These are phyloP conservation scores for Sinosuthora webbiana DNA, from an alignment of 2,113 vertebrate genomes.

Conservation along the genomic window DNA sequence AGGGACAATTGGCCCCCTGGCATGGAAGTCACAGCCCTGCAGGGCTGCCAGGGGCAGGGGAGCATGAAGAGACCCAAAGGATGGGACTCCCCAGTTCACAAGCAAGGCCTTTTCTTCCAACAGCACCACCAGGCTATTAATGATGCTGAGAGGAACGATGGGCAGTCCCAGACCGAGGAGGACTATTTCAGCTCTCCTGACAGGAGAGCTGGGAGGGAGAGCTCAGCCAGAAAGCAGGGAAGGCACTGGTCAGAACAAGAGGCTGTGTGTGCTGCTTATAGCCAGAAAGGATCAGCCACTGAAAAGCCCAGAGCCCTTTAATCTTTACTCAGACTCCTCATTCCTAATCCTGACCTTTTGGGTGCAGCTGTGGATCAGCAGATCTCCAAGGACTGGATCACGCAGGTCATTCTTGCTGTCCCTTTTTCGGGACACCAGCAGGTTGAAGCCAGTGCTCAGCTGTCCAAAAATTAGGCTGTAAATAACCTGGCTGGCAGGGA, in stretches of 20 bases:
- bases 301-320: neutral
- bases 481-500: neutral
- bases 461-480: neutral
- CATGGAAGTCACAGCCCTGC: neutral
- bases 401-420: neutral
- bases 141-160: fast-evolving
- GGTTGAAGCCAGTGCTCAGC: neutral
- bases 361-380: neutral
- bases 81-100: fast-evolving
- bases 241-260: neutral
- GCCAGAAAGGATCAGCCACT: neutral
- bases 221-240: neutral
- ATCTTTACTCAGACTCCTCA: neutral
- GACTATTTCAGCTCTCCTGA: neutral
- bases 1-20: neutral
- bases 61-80: neutral
- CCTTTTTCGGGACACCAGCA: neutral
- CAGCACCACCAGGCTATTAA: neutral
- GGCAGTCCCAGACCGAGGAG: fast-evolving
- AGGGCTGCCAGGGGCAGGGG: neutral
- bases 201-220: neutral
- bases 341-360: neutral
- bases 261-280: neutral
- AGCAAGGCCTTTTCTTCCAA: neutral
- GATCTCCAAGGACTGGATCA: neutral